A percentile compares a stretch with the other conserved stretches of the same genome.
phyloP scores from a whole-genome alignment of 1,140 invertebrate species.

The Melitaea cinxia region DNA sequence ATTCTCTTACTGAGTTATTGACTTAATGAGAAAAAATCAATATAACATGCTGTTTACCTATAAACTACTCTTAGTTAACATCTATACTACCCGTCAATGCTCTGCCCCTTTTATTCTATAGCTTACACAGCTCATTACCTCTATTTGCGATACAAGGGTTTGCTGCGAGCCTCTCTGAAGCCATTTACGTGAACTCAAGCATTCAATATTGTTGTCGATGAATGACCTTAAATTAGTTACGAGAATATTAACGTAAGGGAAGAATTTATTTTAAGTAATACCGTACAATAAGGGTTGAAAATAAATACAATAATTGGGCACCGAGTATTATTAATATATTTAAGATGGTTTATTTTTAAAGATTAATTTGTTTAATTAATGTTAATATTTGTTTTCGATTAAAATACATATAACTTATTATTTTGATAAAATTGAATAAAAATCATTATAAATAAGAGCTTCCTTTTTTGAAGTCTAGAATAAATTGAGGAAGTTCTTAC shows the following conservation, averaged over 20 bases:
- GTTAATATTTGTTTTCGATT: too few relatives aligned
- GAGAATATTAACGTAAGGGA: slow-evolving; percentile 26
- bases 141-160: slow-evolving; percentile 46
- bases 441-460: too few relatives aligned
- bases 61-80: slow-evolving; percentile 12
- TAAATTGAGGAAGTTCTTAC: too few relatives aligned
- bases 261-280: not conserved
- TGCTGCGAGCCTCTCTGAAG: slow-evolving; percentile 35
- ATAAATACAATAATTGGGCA: too few relatives aligned
- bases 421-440: too few relatives aligned
- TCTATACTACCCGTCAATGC: slow-evolving; percentile 17
- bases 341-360: too few relatives aligned
- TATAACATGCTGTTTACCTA: not conserved
- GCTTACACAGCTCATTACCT: slow-evolving; percentile 40
- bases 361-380: too few relatives aligned
- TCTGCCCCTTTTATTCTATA: slow-evolving; percentile 9
- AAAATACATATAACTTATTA: too few relatives aligned
- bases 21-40: not conserved
- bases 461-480: too few relatives aligned
- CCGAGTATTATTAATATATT: too few relatives aligned
- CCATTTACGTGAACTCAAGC: slow-evolving; percentile 46
- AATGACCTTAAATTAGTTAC: slow-evolving; percentile 43
- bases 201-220: slow-evolving; percentile 44
- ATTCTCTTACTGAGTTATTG: too few relatives aligned
- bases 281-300: not conserved